Conservation (phyloP, 1,140 invertebrate genomes). For the Hycleus phaleratus region DNA sequence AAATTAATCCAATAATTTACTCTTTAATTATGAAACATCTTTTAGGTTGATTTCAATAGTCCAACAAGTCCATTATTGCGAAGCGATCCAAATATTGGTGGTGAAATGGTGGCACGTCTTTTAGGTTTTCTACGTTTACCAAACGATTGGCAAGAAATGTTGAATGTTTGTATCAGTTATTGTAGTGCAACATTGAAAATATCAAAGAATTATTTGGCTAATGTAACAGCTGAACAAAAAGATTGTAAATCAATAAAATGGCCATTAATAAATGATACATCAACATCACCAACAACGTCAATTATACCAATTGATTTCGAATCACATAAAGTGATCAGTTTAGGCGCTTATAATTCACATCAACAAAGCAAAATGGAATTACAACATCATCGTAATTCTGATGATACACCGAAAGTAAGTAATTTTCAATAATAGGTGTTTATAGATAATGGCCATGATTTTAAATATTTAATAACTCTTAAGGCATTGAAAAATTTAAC, state of each 20-base stretch:
- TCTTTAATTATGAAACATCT: background rate
- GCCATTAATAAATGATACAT: conserved; percentile 46
- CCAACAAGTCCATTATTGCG: conserved; percentile 52
- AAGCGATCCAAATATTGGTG: conserved; percentile 57
- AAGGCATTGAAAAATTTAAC: too few relatives aligned
- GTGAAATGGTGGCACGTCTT: conserved; percentile 66
- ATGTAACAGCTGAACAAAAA: conserved; percentile 58
- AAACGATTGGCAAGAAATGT: conserved; percentile 60
- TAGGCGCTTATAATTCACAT: conserved; percentile 46
- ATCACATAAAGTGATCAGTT: conserved; percentile 49
- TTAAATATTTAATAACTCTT: background rate
- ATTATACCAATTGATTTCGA: conserved; percentile 64
- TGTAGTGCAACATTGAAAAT: conserved; percentile 53
- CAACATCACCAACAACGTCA: conserved; percentile 18
- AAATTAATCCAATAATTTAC: background rate
- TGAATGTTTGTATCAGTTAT: conserved; percentile 67
- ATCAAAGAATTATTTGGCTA: conserved; percentile 49
- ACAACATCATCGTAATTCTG: conserved; percentile 60
- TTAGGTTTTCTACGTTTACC: conserved; percentile 73
- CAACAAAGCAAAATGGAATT: conserved; percentile 74
- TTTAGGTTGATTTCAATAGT: conserved; percentile 60
- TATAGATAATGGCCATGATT: conserved; percentile 3
- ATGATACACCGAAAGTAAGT: conserved; percentile 63
- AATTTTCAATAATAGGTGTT: background rate
- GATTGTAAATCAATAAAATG: conserved; percentile 54